These are phyloP conservation scores for Petrolisthes manimaculis DNA, from an alignment of 2,888 invertebrate species.

Conservation along the genomic window DNA sequence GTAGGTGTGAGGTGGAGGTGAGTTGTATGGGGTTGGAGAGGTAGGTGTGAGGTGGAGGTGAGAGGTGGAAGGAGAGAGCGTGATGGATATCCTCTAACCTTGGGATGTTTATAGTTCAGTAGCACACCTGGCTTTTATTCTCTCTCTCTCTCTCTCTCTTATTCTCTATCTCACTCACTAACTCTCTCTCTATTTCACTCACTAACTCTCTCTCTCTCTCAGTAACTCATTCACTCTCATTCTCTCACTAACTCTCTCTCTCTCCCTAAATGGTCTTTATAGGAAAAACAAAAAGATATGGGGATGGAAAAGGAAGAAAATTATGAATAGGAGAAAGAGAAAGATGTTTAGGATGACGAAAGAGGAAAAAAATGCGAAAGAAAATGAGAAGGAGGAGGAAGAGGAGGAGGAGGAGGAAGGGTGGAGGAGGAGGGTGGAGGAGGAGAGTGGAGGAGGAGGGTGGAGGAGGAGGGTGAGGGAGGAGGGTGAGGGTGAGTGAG, in stretches of 20 bases:
- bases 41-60: too few species aligned
- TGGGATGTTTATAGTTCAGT: too few species aligned
- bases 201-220: not conserved
- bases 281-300: too few species aligned
- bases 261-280: too few species aligned
- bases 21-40: not conserved
- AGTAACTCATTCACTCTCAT: not conserved
- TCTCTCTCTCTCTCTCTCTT: not conserved
- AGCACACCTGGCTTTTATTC: too few species aligned
- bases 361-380: too few species aligned
- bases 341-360: too few species aligned
- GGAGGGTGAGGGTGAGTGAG: not conserved
- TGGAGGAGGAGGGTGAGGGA: not conserved
- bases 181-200: not conserved
- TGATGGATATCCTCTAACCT: not conserved
- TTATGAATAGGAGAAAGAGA: too few species aligned
- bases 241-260: too few species aligned
- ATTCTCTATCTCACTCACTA: not conserved
- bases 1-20: not conserved
- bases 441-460: not conserved
- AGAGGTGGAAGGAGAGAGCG: not conserved
- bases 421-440: not conserved
- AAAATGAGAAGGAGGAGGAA: not conserved
- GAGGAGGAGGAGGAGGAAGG: not conserved
- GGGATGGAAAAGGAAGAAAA: too few species aligned